Conservation (phyloP, 2,888 invertebrate genomes). For the Xanthorhoe designata region DNA sequence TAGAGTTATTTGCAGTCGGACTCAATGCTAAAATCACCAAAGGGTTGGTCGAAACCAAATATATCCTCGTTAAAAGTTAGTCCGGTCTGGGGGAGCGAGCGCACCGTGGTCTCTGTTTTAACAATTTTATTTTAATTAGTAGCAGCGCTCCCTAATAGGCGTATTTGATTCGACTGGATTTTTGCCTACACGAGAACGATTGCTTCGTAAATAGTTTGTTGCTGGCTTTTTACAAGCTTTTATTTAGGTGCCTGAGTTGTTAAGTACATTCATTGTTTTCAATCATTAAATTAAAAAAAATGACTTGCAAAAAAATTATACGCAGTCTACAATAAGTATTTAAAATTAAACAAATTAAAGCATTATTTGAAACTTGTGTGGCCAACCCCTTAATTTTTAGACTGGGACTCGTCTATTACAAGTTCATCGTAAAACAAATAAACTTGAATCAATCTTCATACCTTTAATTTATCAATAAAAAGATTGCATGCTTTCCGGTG, state of each 20-base stretch:
- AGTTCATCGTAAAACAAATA: no score
- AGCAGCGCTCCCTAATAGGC: slow-evolving; percentile 74
- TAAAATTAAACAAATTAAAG: no score
- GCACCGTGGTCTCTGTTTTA: slow-evolving; percentile 72
- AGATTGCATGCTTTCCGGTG: slow-evolving; percentile 41
- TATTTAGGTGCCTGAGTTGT: neutral
- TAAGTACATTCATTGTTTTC: neutral
- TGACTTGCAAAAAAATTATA: no score
- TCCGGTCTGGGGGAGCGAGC: slow-evolving; percentile 62
- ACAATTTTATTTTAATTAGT: slow-evolving; percentile 85
- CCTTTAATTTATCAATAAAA: slow-evolving; percentile 10
- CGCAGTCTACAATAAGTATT: no score
- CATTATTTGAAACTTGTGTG: no score
- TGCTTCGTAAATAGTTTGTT: slow-evolving; percentile 18
- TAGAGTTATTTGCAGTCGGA: slow-evolving; percentile 82
- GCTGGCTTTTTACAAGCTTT: slow-evolving; percentile 5
- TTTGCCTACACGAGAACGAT: slow-evolving; percentile 44
- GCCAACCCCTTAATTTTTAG: no score
- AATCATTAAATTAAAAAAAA: no score
- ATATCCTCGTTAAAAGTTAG: slow-evolving; percentile 86
- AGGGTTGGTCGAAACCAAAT: slow-evolving; percentile 84
- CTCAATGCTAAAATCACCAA: slow-evolving; percentile 83
- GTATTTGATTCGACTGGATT: slow-evolving; percentile 70
- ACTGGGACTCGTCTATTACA: no score
- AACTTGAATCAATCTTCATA: no score